Evolutionary conservation across 2,888 invertebrate genomes (phyloP).

Genomic region (Eupithecia abbreviata): DNA sequence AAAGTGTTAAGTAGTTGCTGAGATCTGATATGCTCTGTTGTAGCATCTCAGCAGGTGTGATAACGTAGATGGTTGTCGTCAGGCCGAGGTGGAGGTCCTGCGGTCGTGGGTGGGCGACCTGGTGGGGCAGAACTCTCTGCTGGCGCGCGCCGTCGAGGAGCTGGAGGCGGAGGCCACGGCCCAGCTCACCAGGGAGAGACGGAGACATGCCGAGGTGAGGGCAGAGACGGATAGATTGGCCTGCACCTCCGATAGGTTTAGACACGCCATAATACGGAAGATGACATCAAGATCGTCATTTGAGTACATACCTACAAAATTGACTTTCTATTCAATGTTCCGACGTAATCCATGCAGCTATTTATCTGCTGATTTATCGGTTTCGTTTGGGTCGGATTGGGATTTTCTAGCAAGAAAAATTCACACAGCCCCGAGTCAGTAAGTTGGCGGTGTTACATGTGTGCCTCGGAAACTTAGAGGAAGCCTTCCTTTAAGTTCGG

Average conservation of each 20-base stretch:
- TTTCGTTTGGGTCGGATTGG: neutral
- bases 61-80: slow-evolving; percentile 16
- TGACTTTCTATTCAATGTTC: neutral
- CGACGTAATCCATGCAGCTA: neutral
- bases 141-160: slow-evolving; percentile 87
- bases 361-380: neutral
- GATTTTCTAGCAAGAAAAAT: neutral
- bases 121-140: slow-evolving; percentile 86
- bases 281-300: no score
- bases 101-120: slow-evolving; percentile 87
- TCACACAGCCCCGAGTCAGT: neutral
- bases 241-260: neutral
- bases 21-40: no score
- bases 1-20: no score
- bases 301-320: no score
- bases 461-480: no score
- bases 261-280: neutral
- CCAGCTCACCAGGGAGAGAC: slow-evolving; percentile 77
- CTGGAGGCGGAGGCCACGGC: slow-evolving; percentile 86
- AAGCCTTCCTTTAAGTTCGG: no score
- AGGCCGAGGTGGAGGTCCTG: slow-evolving; percentile 87
- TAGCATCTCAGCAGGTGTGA: neutral
- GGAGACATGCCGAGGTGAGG: slow-evolving; percentile 66
- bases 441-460: neutral
- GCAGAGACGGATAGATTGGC: neutral